Evolutionary conservation across 2,113 vertebrate species (phyloP), one percentile per base, ranked within the genome.

Genomic region (Trematocara zebra): DNA sequence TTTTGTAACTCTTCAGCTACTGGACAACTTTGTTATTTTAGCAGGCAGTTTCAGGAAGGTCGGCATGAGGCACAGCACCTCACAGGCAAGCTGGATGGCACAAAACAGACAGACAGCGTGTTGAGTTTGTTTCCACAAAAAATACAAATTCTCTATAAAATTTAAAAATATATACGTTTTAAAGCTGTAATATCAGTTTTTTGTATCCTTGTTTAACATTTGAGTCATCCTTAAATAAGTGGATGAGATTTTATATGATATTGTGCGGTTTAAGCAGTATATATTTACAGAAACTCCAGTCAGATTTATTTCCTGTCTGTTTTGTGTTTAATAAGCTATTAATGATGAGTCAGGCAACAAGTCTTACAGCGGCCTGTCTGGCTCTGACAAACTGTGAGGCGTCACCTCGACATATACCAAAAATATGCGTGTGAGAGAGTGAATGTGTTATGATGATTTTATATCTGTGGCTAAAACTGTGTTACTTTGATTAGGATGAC

Each of bases 271-370:
- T 12, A 44, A 28, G 74, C 51, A 52, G 11, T 26, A 26, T 8
- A 11, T 33, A 42, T 49, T 49, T 49, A 47, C 23, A 31, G 20
- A 59, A 47, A 51, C 37, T 5, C 4, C 0, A 6, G 3, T 69
- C 59, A 2, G 3, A 20, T 82, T 9, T 31, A 15, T 42, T 44
- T 5, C 83, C 82, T 74, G 87, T 86, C 87, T 89, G 84, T 80
- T 82, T 20, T 40, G 67, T 89, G 78, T 86, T 64, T 42, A 26
- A 26, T 57, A 80, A 85, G 93, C 84, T 92, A 5, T 90, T 74
- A 74, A 96, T 96, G 96, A 97, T 11, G 95, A 85, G 87, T 93
- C 93, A 54, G 94, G 86, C 91, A 78, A 52, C 85, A 92, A 96
- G 95, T 96, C 93, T 87, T 10, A 6, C 72, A 53, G 51, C 31